phyloP scores from a whole-genome alignment of 2,888 invertebrate genomes.

The Bimastos eiseni region DNA sequence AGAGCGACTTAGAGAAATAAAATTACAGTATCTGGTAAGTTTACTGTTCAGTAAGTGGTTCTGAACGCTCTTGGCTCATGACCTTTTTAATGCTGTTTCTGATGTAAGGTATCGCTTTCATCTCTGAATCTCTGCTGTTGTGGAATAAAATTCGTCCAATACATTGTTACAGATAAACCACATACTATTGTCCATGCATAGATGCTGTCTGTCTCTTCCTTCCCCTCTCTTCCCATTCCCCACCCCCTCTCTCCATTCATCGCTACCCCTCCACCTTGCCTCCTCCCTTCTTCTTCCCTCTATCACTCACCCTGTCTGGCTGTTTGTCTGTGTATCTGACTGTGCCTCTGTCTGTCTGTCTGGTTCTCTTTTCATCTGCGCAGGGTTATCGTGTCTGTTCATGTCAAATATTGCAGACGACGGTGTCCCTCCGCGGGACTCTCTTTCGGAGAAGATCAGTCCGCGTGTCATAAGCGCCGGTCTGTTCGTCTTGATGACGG shows the following conservation, averaged over 20 bases:
- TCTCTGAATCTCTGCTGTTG: background rate
- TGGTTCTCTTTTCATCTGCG: background rate
- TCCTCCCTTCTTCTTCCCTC: background rate
- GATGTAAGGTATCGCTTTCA: background rate
- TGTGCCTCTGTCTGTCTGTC: background rate
- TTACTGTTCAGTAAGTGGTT: too few species aligned
- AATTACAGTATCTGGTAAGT: too few species aligned
- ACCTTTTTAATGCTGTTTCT: too few species aligned
- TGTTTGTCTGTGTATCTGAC: too few species aligned
- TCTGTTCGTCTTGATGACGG: conserved; percentile 49
- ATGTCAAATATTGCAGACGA: conserved; percentile 39
- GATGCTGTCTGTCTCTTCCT: background rate
- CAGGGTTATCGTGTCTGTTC: background rate
- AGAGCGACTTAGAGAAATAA: too few species aligned
- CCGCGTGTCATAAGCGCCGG: conserved; percentile 45
- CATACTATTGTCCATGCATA: background rate
- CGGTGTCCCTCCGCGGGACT: conserved; percentile 46
- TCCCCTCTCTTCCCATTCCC: background rate
- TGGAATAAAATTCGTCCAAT: background rate
- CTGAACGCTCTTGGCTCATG: too few species aligned
- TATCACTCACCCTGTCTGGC: background rate
- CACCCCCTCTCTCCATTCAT: too few species aligned
- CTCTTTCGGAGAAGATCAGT: conserved; percentile 43
- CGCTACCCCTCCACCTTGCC: too few species aligned
- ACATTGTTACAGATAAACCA: too few species aligned